These are phyloP conservation scores for Trileptium ribeirensis DNA, from an alignment of 2,888 invertebrate genomes.

Conservation along the genomic window DNA sequence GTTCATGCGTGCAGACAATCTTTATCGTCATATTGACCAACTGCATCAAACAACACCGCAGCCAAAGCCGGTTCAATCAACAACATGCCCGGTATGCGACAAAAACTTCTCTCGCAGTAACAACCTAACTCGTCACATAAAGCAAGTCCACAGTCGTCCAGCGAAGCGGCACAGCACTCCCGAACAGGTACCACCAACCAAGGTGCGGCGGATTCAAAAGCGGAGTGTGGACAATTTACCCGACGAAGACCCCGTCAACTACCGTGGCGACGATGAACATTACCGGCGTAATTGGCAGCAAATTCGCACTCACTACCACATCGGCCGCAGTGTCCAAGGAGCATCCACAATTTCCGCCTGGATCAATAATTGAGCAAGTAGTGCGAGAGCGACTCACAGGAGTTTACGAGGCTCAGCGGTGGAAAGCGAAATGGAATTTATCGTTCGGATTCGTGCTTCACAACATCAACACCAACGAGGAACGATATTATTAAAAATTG, in stretches of 20 bases:
- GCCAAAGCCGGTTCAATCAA: too few relatives aligned
- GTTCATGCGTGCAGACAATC: too few relatives aligned
- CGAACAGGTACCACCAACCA: background rate
- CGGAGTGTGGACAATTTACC: background rate
- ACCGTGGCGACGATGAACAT: background rate
- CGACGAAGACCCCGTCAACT: background rate
- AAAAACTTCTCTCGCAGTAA: background rate
- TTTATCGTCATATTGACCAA: too few relatives aligned
- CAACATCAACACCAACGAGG: background rate
- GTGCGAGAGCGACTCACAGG: background rate
- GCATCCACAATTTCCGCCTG: background rate
- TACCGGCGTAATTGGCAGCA: background rate
- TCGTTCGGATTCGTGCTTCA: background rate
- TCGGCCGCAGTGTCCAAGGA: background rate
- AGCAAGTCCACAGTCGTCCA: background rate
- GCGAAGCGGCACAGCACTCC: too few relatives aligned
- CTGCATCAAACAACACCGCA: too few relatives aligned
- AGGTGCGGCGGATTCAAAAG: background rate
- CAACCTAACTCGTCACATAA: background rate
- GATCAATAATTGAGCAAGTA: background rate
- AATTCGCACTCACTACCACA: background rate
- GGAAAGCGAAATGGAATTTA: background rate
- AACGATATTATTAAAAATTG: background rate
- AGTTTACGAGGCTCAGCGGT: background rate
- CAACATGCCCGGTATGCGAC: background rate